Percentiles rank a stretch among this genome's conserved stretches.
phyloP scores from a whole-genome alignment of 2,888 invertebrate species.

The Dorcus parallelipipedus region DNA sequence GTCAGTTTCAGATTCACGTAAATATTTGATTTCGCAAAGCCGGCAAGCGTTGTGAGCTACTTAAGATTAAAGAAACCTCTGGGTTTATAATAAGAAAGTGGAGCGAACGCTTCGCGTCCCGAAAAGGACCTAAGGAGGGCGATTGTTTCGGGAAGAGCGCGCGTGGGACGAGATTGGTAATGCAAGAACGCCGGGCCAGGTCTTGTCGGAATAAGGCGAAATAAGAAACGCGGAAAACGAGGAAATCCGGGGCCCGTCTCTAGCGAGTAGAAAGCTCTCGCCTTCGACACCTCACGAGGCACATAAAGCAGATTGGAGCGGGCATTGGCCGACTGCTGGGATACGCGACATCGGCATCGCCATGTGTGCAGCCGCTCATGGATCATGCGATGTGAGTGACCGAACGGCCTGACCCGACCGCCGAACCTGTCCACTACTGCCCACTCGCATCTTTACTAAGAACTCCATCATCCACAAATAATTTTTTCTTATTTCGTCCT shows the following conservation, averaged over 20 bases:
- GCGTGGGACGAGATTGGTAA: constrained; percentile 8
- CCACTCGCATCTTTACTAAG: constrained; percentile 20
- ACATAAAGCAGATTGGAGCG: constrained; percentile 30
- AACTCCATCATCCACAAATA: constrained; percentile 3
- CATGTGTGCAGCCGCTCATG: constrained; percentile 20
- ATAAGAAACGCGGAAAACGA: constrained; percentile 20
- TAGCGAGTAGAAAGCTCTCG: constrained; percentile 28
- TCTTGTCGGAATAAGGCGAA: constrained; percentile 10
- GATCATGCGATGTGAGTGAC: constrained; percentile 31
- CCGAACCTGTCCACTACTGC: constrained; percentile 29
- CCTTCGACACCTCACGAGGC: constrained; percentile 28
- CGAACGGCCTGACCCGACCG: constrained; percentile 30
- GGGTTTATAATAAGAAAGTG: too few relatives aligned
- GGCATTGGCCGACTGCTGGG: constrained; percentile 34
- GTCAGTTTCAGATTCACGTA: not conserved
- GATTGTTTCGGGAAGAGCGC: not conserved
- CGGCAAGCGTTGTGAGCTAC: not conserved
- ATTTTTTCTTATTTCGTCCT: constrained; percentile 2
- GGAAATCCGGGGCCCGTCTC: constrained; percentile 27
- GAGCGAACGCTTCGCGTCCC: too few relatives aligned
- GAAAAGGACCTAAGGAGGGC: not conserved
- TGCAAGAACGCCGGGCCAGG: constrained; percentile 16
- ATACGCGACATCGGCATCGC: constrained; percentile 23
- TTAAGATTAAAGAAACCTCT: too few relatives aligned
- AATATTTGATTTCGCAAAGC: not conserved